Percentiles rank a stretch among this genome's conserved stretches.
Conservation (phyloP, 2,113 vertebrate species). For the Urocynchramus pylzowi region DNA sequence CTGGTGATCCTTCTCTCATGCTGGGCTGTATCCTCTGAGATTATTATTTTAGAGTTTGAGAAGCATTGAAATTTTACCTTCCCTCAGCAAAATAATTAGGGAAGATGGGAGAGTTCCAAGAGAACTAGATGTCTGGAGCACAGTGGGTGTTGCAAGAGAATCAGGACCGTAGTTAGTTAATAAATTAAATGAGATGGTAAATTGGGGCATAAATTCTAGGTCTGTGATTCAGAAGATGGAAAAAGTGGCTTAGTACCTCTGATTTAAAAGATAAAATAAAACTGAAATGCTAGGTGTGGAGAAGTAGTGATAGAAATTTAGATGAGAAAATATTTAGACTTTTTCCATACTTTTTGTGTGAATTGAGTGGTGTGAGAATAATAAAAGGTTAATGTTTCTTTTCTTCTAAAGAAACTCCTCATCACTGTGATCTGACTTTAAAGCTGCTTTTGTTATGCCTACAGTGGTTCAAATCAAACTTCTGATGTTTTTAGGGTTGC, state of each 20-base stretch:
- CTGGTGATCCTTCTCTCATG: neutral
- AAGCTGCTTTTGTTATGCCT: neutral
- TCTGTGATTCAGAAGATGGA: neutral
- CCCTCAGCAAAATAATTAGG: neutral
- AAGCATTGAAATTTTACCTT: accelerated
- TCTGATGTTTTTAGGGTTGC: neutral
- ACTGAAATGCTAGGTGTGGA: neutral
- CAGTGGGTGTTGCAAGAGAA: neutral
- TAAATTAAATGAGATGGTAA: neutral
- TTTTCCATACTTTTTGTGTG: neutral
- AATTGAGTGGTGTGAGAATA: neutral
- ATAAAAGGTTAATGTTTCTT: neutral
- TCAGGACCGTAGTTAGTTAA: neutral
- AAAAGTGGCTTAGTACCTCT: neutral
- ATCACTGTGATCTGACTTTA: neutral
- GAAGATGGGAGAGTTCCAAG: neutral
- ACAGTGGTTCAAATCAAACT: neutral
- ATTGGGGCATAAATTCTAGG: neutral
- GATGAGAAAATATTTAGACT: neutral
- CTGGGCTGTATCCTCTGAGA: neutral
- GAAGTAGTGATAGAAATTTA: neutral
- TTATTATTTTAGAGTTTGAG: neutral
- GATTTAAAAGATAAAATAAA: neutral
- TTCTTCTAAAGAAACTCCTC: neutral
- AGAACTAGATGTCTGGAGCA: neutral